Conservation (phyloP, 2,797 vertebrate genomes). For the Gallinago solitaria region DNA sequence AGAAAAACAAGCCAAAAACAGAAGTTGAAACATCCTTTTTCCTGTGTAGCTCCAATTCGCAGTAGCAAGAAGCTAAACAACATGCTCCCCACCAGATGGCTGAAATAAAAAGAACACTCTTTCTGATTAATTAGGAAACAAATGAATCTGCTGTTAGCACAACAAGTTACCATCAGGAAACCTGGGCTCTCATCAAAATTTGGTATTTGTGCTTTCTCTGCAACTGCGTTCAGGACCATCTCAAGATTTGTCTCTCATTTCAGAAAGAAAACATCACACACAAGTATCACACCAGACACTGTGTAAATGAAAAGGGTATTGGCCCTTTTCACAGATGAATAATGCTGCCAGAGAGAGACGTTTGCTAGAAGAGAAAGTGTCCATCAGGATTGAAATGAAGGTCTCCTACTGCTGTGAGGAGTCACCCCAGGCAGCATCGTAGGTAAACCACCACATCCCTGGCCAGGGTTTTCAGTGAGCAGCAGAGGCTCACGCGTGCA, state of each 20-base stretch:
- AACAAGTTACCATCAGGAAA: constrained; percentile 70
- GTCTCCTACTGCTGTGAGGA: background rate
- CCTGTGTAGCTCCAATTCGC: constrained; percentile 65
- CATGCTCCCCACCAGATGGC: constrained; percentile 74
- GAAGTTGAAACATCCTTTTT: constrained; percentile 70
- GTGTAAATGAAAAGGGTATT: background rate
- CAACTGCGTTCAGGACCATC: background rate
- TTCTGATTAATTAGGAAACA: constrained; percentile 76
- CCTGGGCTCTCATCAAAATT: constrained; percentile 40
- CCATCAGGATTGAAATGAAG: background rate
- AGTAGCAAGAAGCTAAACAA: constrained; percentile 72
- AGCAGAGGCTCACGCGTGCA: background rate
- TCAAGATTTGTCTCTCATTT: background rate
- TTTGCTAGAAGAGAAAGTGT: background rate
- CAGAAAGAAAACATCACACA: background rate
- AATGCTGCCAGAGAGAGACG: background rate
- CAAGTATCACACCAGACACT: background rate
- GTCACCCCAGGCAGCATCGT: background rate
- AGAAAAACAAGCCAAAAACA: constrained; percentile 69
- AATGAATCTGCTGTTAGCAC: constrained; percentile 75
- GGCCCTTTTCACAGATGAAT: background rate
- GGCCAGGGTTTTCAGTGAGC: background rate
- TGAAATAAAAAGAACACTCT: constrained; percentile 76
- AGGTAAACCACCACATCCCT: background rate
- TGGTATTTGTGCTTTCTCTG: background rate